phyloP scores from a whole-genome alignment of 2,888 invertebrate species.

The Melanostoma scalare region DNA sequence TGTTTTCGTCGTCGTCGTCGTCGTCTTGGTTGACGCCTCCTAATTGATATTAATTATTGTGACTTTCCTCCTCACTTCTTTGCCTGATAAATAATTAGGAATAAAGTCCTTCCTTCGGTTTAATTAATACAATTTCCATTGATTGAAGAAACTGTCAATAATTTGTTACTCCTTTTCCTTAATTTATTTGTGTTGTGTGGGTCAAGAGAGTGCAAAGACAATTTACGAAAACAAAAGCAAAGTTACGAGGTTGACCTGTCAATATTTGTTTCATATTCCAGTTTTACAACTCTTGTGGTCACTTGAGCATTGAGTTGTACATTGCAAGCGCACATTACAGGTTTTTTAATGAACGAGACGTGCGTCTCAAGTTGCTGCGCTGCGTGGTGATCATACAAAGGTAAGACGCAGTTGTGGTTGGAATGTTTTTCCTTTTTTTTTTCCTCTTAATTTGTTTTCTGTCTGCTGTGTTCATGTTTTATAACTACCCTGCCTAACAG shows the following conservation, averaged over 20 bases:
- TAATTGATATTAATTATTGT: constrained; percentile 37
- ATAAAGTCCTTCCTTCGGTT: constrained; percentile 53
- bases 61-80: constrained; percentile 20
- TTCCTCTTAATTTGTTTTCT: constrained; percentile 24
- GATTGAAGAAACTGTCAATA: constrained; percentile 34
- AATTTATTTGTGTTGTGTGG: constrained; percentile 21
- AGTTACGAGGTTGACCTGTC: constrained; percentile 63
- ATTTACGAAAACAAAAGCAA: constrained; percentile 1
- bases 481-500: constrained; percentile 46
- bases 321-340: constrained; percentile 37
- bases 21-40: neutral
- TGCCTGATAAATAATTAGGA: constrained; percentile 30
- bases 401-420: constrained; percentile 28
- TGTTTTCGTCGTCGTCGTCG: neutral
- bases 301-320: constrained; percentile 9
- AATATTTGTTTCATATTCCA: constrained; percentile 53
- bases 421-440: constrained; percentile 10
- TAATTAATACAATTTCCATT: constrained; percentile 32
- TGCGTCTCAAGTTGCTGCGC: constrained; percentile 32
- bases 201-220: constrained; percentile 55
- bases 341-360: constrained; percentile 36
- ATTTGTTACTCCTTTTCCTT: neutral
- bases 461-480: constrained; percentile 63
- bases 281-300: constrained; percentile 54
- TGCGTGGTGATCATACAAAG: constrained; percentile 28